Evolutionary conservation across 2,797 vertebrate genomes (phyloP), one percentile per base, ranked within the genome.

Genomic region (Catostomus latipinnis): DNA sequence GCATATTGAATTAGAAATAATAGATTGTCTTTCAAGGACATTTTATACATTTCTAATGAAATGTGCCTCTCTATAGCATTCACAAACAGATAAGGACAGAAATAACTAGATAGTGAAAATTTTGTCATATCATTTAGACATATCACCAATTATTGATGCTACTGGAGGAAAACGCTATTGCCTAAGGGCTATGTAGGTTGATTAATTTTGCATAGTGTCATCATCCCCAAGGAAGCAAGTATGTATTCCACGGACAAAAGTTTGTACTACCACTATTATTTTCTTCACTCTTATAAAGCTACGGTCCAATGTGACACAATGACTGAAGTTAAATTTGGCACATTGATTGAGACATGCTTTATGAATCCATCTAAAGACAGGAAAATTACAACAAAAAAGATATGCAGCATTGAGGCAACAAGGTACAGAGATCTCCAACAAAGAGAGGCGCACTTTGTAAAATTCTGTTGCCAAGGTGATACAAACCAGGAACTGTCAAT

Each of bases 381-480:
- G 63, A 81, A 84, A 85, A 84, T 85, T 85, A 87, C 87, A 91
- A 81, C 87, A 69, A 34, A 57, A 74, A 78, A 34, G 52, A 16
- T n/a, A 62, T 57, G 34, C 60, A 73, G 13, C 8, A 11, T 12
- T 46, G 6, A 71, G 16, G 18, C 76, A 70, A 81, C 22, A 61
- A 56, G 58, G 78, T 79, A 88, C 88, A 75, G 71, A 88, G 66
- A 67, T 76, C 82, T 88, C 89, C 89, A 83, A 90, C 86, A 76
- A 77, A 90, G 84, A 85, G 77, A 86, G 83, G 72, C 84, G 13
- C 74, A 87, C 78, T 87, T 88, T 86, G 88, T 88, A 88, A 91
- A 84, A 92, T 89, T 76, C 86, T 80, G 93, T 93, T 89, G 63
- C 92, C 88, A 92, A 91, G 89, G 91, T 61, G 88, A 93, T 90